Base-by-base conservation (phyloP, 2,113 vertebrate species). In the Hiodon tergisus region DNA sequence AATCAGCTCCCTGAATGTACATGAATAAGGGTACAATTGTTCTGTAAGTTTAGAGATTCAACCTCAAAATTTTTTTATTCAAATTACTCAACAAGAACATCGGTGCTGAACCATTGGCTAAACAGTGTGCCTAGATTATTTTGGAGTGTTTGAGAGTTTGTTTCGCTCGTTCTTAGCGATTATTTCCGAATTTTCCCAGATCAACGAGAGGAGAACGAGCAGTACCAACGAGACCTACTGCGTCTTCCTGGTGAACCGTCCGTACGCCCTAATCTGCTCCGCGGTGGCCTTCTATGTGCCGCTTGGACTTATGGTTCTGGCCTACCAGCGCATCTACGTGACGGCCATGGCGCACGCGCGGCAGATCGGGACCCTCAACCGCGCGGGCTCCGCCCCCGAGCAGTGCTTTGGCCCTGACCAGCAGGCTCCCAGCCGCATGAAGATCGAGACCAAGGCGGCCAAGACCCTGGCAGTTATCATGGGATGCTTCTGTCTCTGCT, bases 401-500 rank as follows among this genome's bases (percentile, higher is more conserved):
- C 11, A 66, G 75, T 1, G 61, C 77, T 57, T 83, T 75, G 1
- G 16, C 78, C 16, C 71, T 59, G 69, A 83, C 63, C 79, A 0
- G 46, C 84, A 78, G 55, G 69, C 82, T n/a, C 84, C 86, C 69
- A 92, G 85, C 78, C 88, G 89, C 76, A 90, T 93, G 85, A 89
- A 87, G 13, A 81, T 91, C 2, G 91, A 93, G 82, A 91, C 91
- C 2, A 93, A 92, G 72, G 91, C 91, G 0, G 91, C 91, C 63
- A 93, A 93, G 83, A 93, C 91, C 0, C 83, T 93, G 76, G 91
- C 91, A 0, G 48, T 93, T 4, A 93, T 93, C 46, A 93, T 93
- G 91, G 91, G 91, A 17, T 91, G 91, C 78, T 93, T 93, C 84
- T 93, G 90, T 67, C 79, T 92, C 3, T 93, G 91, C 82, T 93